Conservation (phyloP, 2,797 vertebrate species). For the Leucoraja ocellata region DNA sequence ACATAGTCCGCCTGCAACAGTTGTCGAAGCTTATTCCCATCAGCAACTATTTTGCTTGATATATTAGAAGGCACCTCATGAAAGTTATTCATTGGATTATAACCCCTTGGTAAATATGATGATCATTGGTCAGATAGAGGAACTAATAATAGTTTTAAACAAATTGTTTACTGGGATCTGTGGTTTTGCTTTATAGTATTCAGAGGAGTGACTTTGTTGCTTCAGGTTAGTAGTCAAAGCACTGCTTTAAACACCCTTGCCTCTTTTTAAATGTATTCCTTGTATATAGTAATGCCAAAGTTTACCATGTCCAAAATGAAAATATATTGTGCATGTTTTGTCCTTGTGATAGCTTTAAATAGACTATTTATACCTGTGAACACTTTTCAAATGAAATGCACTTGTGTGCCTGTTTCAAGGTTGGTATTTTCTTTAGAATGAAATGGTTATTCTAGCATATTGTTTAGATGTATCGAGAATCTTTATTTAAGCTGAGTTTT, state of each 20-base stretch:
- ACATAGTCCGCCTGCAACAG: neutral
- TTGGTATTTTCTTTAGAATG: neutral
- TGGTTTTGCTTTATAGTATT: neutral
- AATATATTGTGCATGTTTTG: neutral
- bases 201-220: neutral
- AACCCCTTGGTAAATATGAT: neutral
- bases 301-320: neutral
- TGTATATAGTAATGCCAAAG: neutral
- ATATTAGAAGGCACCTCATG: neutral
- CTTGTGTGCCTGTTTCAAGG: neutral
- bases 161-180: neutral
- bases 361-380: neutral
- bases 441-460: neutral
- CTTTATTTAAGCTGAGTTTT: neutral
- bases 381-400: neutral
- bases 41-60: neutral
- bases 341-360: neutral
- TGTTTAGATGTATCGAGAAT: neutral
- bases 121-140: neutral
- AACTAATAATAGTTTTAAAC: neutral
- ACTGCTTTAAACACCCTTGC: neutral
- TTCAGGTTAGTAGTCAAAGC: neutral
- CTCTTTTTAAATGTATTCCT: neutral
- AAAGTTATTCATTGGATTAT: neutral
- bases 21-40: neutral